Percentiles rank a stretch among this genome's conserved stretches.
These are phyloP conservation scores for Lethrus apterus DNA, from an alignment of 1,140 invertebrate genomes.

Conservation along the genomic window DNA sequence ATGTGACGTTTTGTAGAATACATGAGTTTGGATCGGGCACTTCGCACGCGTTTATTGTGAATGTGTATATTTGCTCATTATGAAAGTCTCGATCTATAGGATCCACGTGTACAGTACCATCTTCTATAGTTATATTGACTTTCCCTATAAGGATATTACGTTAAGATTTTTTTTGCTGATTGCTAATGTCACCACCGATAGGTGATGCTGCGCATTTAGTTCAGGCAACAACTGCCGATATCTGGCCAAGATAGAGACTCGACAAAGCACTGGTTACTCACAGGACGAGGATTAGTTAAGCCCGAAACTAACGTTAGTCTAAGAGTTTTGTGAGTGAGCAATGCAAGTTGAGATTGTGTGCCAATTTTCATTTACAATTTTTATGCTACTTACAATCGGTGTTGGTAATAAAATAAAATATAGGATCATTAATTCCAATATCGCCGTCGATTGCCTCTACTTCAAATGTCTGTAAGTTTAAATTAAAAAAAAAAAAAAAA, in stretches of 20 bases:
- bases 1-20: conserved; percentile 1
- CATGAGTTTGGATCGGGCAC: neutral
- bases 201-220: no score
- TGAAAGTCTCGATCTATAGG: conserved; percentile 3
- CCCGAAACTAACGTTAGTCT: no score
- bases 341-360: no score
- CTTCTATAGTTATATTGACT: neutral
- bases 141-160: conserved; percentile 8
- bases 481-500: neutral
- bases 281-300: no score
- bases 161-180: no score
- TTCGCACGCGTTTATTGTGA: conserved; percentile 11
- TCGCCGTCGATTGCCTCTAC: conserved; percentile 14
- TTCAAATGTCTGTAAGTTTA: conserved; percentile 2
- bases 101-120: conserved; percentile 1
- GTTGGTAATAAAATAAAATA: neutral
- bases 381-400: neutral
- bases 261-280: no score
- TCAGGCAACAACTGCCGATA: no score
- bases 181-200: no score
- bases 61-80: conserved; percentile 5
- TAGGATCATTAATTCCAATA: conserved; percentile 1
- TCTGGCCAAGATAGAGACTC: no score
- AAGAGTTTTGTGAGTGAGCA: no score
- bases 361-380: no score